Evolutionary conservation across 2,888 invertebrate species (phyloP), one percentile per base, ranked within the genome.

Genomic region (Pterostichus madidus): DNA sequence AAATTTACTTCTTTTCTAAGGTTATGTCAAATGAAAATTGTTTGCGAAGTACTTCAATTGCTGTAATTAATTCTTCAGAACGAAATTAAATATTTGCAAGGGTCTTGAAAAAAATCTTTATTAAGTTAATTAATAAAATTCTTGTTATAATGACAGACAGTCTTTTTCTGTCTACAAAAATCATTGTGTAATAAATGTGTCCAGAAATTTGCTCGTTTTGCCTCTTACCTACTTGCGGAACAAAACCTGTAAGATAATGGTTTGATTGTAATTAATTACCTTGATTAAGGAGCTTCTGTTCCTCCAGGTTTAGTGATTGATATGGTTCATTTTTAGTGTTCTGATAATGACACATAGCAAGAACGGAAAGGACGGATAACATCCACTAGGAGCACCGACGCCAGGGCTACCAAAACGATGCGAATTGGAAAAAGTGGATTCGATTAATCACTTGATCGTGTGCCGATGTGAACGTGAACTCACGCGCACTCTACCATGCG

Each of bases 241-340:
- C 56, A 53, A 80, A 80, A 73, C 71, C 76, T 17, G 17, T 11
- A 46, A 61, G 80, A 71, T 73, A 80, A 80, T 71, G 71, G 53
- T 35, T 39, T 80, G 80, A 80, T 73, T 71, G 59, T 73, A 80
- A 80, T 80, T 73, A 80, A 80, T 80, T 80, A 80, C 71, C 11
- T 44, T 71, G 71, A 80, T 71, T 80, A 80, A 73, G 73, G 56
- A 56, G 71, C 56, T 39, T 64, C 31, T 71, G 80, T 73, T 71
- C 71, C 71, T 71, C 80, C 13, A 52, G 31, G 53, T 80, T 39
- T 59, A 15, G 71, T 80, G 80, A 80, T 80, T 73, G 80, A 80
- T 80, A 73, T 56, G 71, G 73, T 73, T 80, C 80, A 80, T 80
- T 80, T 80, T 80, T 80, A 80, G 56, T 46, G 73, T 61, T 52